These are phyloP conservation scores for Scolanthus callimorphus DNA, from an alignment of 92 coral and sea anemone genomes.

Conservation along the genomic window DNA sequence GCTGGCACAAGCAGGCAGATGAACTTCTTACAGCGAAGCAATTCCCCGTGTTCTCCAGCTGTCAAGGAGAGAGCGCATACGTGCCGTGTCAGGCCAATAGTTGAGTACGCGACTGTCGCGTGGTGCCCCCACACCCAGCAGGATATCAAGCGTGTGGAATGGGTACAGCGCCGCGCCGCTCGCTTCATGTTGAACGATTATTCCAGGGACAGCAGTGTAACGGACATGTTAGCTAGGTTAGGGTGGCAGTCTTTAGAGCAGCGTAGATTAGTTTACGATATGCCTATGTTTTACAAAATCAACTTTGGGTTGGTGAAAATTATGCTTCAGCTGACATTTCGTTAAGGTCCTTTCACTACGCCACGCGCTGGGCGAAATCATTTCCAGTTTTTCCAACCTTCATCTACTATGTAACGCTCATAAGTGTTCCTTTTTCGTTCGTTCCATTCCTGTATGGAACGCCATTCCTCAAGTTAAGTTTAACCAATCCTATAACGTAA, in stretches of 20 bases:
- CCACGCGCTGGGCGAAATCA: background rate
- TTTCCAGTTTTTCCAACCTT: background rate
- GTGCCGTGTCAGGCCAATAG: constrained; percentile 4
- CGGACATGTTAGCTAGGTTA: background rate
- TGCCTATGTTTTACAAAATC: background rate
- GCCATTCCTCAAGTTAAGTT: background rate
- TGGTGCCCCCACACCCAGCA: constrained; percentile 12
- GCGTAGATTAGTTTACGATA: background rate
- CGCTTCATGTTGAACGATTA: background rate
- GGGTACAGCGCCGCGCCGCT: constrained; percentile 2
- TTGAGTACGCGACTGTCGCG: constrained; percentile 12
- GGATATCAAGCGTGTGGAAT: constrained; percentile 4
- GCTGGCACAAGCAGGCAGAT: constrained; percentile 2
- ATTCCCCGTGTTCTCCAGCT: background rate
- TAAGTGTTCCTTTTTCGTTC: background rate
- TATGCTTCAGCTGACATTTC: background rate
- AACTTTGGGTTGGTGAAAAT: background rate
- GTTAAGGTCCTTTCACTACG: background rate
- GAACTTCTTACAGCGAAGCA: constrained; percentile 3
- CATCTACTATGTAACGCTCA: background rate
- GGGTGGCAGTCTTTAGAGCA: background rate
- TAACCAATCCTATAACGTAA: background rate
- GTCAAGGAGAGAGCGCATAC: constrained; percentile 16
- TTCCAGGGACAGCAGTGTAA: background rate
- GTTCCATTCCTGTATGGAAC: background rate